These are phyloP conservation scores for Crepidodera aurea DNA, from an alignment of 2,888 invertebrate genomes.

Conservation along the genomic window DNA sequence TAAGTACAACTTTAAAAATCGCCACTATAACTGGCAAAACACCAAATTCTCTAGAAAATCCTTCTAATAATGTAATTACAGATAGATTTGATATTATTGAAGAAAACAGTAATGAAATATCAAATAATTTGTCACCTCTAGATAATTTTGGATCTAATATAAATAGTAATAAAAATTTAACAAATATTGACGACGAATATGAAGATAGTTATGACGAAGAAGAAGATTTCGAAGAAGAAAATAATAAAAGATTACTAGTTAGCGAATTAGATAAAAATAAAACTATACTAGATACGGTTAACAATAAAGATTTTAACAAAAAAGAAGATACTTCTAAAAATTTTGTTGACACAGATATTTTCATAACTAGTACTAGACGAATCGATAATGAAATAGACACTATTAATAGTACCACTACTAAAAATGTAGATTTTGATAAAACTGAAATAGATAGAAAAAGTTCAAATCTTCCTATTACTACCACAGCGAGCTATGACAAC, in stretches of 20 bases:
- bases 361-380: constrained; percentile 3
- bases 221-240: constrained; percentile 12
- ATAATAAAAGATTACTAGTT: background rate
- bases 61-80: background rate
- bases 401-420: background rate
- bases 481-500: background rate
- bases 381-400: background rate
- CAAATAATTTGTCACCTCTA: constrained; percentile 4
- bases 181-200: constrained; percentile 25
- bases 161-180: background rate
- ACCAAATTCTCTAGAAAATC: background rate
- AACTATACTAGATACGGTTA: background rate
- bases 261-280: background rate
- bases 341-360: background rate
- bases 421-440: background rate
- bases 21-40: background rate
- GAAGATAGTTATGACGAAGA: constrained; percentile 18
- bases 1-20: constrained; percentile 11
- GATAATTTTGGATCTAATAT: background rate
- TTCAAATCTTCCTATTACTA: background rate
- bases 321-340: background rate
- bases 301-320: background rate
- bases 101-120: background rate
- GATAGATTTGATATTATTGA: background rate
- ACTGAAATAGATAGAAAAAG: background rate